phyloP scores from a whole-genome alignment of 2,113 vertebrate genomes.

The Poeciliopsis prolifica region DNA sequence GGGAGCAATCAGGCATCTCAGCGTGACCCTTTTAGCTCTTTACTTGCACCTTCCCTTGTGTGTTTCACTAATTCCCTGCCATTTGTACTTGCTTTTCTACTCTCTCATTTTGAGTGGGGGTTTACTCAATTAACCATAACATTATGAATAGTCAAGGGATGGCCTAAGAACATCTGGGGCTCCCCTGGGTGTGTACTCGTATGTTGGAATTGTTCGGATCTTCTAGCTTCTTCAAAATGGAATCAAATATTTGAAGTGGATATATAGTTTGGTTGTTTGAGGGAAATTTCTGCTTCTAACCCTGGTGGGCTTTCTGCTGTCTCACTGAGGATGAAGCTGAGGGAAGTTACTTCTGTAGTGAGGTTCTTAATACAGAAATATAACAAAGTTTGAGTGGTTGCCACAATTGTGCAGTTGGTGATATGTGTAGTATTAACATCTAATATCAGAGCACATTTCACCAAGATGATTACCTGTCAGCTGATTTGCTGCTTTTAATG shows the following conservation, averaged over 20 bases:
- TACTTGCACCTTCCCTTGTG: not conserved
- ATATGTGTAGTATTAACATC: not conserved
- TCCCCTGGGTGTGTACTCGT: not conserved
- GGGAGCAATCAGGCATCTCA: slow-evolving; percentile 59
- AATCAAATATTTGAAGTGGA: not conserved
- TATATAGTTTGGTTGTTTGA: not conserved
- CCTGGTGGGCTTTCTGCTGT: not conserved
- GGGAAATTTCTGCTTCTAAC: not conserved
- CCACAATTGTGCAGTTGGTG: not conserved
- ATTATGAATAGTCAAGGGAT: not conserved
- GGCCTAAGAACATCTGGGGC: not conserved
- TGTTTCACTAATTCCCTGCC: not conserved
- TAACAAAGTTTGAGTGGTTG: too few species aligned
- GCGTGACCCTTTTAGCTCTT: slow-evolving; percentile 40
- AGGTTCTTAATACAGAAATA: too few species aligned
- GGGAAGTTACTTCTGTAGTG: not conserved
- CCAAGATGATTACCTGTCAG: not conserved
- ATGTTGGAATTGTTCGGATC: not conserved
- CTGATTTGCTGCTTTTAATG: too few species aligned
- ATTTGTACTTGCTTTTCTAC: not conserved
- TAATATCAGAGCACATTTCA: not conserved
- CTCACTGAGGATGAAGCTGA: not conserved
- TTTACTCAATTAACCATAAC: not conserved
- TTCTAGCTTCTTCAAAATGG: not conserved
- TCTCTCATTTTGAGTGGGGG: not conserved